Evolutionary conservation across 1,140 invertebrate species (phyloP), one percentile per base, ranked within the genome.

Genomic region (Vollenhovia emeryi): DNA sequence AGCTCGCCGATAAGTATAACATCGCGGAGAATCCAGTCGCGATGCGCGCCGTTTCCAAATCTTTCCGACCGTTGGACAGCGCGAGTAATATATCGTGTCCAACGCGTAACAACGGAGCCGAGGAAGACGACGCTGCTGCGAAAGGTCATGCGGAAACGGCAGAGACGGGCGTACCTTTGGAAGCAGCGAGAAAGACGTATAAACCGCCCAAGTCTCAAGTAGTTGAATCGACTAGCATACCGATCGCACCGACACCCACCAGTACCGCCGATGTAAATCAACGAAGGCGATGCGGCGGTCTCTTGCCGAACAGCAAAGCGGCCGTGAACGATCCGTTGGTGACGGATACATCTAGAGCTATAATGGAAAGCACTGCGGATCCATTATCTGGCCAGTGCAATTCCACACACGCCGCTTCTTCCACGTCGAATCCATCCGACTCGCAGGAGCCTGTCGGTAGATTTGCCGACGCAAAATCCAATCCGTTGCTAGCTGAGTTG

Each of bases 1-100:
- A 95, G 87, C 90, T 95, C 7, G 87, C 90, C 24, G 84, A 91
- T 24, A 94, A 94, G 55, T 94, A 94, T 74, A 89, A 90, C 11
- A 76, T 71, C 1, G 78, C 86, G 71, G 87, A 92, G 6, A 87
- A 87, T 66, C 52, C 86, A 30, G n/a, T 24, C 13, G 45, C 60
- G 7, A 11, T 33, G 21, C 36, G 33, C 2, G 30, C 24, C 62
- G 5, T 9, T n/a, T 15, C 68, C 3, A 78, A 64, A 52, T 79
- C 52, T 4, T 3, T 45, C 43, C 84, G 5, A 45, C n/a, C 40
- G 24, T 88, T 45, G 21, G 43, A 79, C 7, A n/a, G n/a, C n/a
- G n/a, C 57, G 1, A 66, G 0, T 48, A 57, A 75, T 8, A n/a
- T n/a, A 27, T 33, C 55, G 15, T 24, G 13, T 9, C 43, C n/a